These are phyloP conservation scores for Sisyra nigra DNA, from an alignment of 2,888 invertebrate species.

Conservation along the genomic window DNA sequence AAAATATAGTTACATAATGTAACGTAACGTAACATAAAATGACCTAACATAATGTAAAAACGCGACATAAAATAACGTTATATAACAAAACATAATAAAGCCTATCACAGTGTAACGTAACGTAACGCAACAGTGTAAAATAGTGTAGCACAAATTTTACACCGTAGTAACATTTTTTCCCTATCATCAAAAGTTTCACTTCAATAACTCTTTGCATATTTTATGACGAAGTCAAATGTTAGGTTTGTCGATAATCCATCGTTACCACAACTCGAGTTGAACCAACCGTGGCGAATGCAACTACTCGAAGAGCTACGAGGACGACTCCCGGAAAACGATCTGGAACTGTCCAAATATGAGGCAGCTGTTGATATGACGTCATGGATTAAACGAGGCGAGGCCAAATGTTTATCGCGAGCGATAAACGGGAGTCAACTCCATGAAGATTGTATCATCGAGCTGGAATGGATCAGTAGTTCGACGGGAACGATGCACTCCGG, in stretches of 20 bases:
- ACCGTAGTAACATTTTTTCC: too few relatives aligned
- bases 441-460: slow-evolving; percentile 62
- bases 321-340: slow-evolving; percentile 24
- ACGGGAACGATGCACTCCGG: slow-evolving; percentile 50
- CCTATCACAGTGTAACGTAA: too few relatives aligned
- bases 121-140: too few relatives aligned
- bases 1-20: too few relatives aligned
- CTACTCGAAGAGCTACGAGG: slow-evolving; percentile 51
- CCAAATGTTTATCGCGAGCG: slow-evolving; percentile 39
- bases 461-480: slow-evolving; percentile 60
- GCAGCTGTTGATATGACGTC: slow-evolving; percentile 71
- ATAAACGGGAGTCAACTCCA: slow-evolving; percentile 25
- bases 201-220: too few relatives aligned
- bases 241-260: slow-evolving; percentile 45
- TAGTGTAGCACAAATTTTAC: too few relatives aligned
- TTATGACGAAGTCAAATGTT: slow-evolving; percentile 6
- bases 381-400: slow-evolving; percentile 73
- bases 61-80: too few relatives aligned
- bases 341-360: slow-evolving; percentile 40
- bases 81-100: too few relatives aligned
- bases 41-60: too few relatives aligned
- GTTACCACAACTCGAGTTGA: slow-evolving; percentile 41
- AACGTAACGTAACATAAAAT: too few relatives aligned
- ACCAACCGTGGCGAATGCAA: slow-evolving; percentile 58
- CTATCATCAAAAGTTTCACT: too few relatives aligned